These are phyloP conservation scores for Aegotheles bennettii DNA, from an alignment of 2,113 vertebrate species.

Conservation along the genomic window DNA sequence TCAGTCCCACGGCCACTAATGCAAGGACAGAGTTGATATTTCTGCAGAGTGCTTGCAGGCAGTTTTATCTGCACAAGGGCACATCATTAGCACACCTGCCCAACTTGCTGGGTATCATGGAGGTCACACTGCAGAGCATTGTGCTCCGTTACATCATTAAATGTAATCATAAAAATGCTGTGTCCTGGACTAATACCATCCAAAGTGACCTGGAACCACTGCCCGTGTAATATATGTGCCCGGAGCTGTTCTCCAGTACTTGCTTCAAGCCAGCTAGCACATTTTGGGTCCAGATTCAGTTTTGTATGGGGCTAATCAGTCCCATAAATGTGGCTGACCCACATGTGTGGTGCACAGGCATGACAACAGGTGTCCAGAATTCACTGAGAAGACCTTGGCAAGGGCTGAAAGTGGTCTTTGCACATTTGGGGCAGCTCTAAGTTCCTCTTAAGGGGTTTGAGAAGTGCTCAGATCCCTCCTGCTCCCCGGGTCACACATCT, in stretches of 20 bases:
- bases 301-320: neutral
- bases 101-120: rapidly evolving
- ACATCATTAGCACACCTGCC: neutral
- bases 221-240: rapidly evolving
- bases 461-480: neutral
- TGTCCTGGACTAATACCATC: neutral
- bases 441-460: neutral
- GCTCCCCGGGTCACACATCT: neutral
- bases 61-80: neutral
- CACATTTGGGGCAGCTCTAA: neutral
- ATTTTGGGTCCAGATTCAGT: neutral
- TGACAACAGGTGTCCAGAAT: neutral
- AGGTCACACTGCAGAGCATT: neutral
- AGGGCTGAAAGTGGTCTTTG: neutral
- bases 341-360: neutral
- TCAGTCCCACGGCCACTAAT: neutral
- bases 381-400: neutral
- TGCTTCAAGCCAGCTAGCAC: neutral
- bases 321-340: neutral
- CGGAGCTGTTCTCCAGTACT: neutral
- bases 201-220: neutral
- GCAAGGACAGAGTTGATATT: neutral
- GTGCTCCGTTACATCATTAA: rapidly evolving
- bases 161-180: neutral
- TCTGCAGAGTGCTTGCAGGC: neutral